phyloP scores from a whole-genome alignment of 1,140 invertebrate genomes.

The Nomia melanderi region DNA sequence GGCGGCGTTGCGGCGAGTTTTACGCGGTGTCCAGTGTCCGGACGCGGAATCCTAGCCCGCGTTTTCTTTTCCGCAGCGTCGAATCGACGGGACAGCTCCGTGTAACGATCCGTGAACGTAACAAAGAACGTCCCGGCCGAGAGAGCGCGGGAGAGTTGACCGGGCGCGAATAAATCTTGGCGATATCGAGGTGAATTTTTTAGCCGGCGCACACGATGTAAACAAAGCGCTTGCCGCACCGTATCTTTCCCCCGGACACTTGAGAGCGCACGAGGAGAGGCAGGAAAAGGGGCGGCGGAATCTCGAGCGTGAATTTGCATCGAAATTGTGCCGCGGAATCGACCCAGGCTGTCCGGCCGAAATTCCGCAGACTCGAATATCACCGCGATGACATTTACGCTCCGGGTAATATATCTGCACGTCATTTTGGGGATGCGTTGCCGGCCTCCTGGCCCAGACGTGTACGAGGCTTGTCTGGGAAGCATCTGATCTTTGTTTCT shows the following conservation, averaged over 20 bases:
- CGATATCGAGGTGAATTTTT: slow-evolving; percentile 1
- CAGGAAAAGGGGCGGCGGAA: too few species aligned
- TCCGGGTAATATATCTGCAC: slow-evolving; percentile 25
- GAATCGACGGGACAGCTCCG: neutral
- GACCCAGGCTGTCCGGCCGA: slow-evolving; percentile 3
- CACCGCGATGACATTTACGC: slow-evolving; percentile 22
- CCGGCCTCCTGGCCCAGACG: too few species aligned
- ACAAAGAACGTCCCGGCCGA: neutral
- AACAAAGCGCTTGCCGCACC: neutral
- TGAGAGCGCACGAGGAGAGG: too few species aligned
- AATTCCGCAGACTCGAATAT: slow-evolving; percentile 26
- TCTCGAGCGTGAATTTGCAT: slow-evolving; percentile 19
- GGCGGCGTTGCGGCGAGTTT: too few species aligned
- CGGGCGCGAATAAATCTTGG: neutral
- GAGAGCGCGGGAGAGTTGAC: neutral
- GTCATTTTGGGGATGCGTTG: neutral
- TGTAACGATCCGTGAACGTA: neutral
- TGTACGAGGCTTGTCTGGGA: too few species aligned
- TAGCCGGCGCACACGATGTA: neutral
- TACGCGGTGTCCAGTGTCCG: too few species aligned
- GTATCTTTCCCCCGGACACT: neutral
- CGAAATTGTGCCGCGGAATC: slow-evolving; percentile 42
- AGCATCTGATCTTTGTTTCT: too few species aligned
- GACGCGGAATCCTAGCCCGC: too few species aligned
- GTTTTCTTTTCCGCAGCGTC: neutral